These are phyloP conservation scores for Xenopus laevis DNA, from an alignment of 2,113 vertebrate species.

Conservation along the genomic window DNA sequence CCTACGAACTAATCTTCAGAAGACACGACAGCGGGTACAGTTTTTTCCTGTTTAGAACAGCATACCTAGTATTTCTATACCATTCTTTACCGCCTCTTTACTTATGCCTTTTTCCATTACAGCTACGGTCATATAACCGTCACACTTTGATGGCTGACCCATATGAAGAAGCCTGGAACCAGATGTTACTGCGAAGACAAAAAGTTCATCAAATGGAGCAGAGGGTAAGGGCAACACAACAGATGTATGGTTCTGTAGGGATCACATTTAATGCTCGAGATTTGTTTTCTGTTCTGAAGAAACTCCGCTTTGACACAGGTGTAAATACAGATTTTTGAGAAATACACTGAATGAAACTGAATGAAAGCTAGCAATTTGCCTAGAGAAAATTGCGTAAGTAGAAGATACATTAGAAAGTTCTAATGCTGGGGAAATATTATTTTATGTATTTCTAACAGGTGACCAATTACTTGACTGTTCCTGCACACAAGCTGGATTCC, in stretches of 20 bases:
- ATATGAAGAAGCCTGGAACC: conserved; percentile 83
- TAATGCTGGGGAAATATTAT: background rate
- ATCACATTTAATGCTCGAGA: no score
- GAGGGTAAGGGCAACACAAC: conserved; percentile 63
- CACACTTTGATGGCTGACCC: conserved; percentile 90
- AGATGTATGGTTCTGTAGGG: no score
- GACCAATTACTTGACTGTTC: conserved; percentile 90
- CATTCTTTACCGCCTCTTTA: background rate
- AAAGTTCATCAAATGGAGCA: conserved; percentile 80
- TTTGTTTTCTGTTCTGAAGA: no score
- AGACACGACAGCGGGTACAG: conserved; percentile 89
- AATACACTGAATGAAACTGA: no score
- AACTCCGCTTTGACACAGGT: no score
- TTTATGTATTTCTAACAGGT: conserved; percentile 59
- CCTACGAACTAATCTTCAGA: conserved; percentile 89
- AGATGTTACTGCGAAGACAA: conserved; percentile 82
- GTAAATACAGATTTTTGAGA: no score
- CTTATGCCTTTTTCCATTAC: conserved; percentile 3
- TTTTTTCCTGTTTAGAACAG: no score
- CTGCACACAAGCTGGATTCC: conserved; percentile 75
- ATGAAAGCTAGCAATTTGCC: no score
- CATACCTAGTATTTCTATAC: background rate
- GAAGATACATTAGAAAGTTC: no score
- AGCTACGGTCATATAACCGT: conserved; percentile 94
- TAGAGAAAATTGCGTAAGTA: no score